Percentiles rank a stretch among this genome's conserved stretches.
phyloP scores from a whole-genome alignment of 2,888 invertebrate species.

The Acanthosepion pharaonis region DNA sequence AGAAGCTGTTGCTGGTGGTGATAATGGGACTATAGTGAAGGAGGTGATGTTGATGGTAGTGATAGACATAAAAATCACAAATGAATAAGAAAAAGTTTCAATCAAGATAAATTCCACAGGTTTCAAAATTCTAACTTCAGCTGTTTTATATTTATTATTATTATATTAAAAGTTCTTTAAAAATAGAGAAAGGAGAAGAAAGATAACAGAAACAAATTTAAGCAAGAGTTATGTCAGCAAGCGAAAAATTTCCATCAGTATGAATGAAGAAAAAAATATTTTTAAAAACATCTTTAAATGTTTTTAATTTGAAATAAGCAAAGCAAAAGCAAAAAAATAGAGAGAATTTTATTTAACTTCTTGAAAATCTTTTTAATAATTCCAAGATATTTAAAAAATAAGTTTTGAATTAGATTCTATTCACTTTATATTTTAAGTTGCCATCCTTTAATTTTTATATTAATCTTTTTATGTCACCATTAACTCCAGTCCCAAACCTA shows the following conservation, averaged over 20 bases:
- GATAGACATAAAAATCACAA: background rate
- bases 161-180: background rate
- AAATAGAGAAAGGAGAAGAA: background rate
- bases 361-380: background rate
- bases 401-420: slow-evolving; percentile 1
- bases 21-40: too few species aligned
- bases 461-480: background rate
- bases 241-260: background rate
- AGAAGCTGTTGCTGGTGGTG: background rate
- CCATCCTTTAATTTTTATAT: background rate
- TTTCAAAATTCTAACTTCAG: slow-evolving; percentile 5
- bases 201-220: background rate
- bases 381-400: background rate
- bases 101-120: background rate
- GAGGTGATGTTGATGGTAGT: background rate
- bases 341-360: background rate
- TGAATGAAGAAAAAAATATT: background rate
- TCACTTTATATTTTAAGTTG: background rate
- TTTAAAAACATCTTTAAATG: background rate
- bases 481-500: too few species aligned
- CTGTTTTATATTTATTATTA: background rate
- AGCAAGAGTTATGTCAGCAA: background rate
- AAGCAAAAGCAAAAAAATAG: background rate
- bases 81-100: background rate
- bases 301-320: background rate